Evolutionary conservation across 2,888 invertebrate species (phyloP).

Genomic region (Drosophila lutescens): DNA sequence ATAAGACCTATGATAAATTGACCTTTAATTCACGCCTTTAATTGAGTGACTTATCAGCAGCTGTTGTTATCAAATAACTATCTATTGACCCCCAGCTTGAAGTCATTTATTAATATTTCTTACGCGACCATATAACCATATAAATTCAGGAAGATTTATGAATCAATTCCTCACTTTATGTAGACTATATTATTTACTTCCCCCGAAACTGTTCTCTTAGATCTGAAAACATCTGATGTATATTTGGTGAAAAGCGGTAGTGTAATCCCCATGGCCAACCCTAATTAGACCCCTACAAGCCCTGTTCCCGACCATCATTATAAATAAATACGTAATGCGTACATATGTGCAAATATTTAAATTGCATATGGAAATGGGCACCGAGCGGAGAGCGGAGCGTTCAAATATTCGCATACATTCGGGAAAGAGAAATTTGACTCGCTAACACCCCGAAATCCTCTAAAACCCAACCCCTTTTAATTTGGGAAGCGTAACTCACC

Average conservation of each 20-base stretch:
- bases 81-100: constrained; percentile 9
- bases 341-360: constrained; percentile 51
- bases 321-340: constrained; percentile 41
- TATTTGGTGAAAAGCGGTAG: not conserved
- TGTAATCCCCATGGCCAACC: constrained; percentile 2
- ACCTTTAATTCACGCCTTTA: constrained; percentile 18
- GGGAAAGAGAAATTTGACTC: constrained; percentile 29
- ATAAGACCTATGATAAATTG: constrained; percentile 40
- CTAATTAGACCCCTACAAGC: constrained; percentile 13
- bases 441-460: constrained; percentile 12
- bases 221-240: not conserved
- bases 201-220: not conserved
- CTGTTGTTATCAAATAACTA: not conserved
- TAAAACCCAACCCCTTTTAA: not conserved
- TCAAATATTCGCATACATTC: constrained; percentile 14
- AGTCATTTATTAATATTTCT: not conserved
- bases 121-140: not conserved
- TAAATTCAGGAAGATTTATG: too few relatives aligned
- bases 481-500: constrained; percentile 65
- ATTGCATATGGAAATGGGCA: constrained; percentile 48
- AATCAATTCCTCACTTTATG: too few relatives aligned
- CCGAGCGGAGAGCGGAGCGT: constrained; percentile 5
- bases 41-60: constrained; percentile 17
- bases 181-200: too few relatives aligned
- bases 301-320: constrained; percentile 22